Conservation (phyloP, 1,140 invertebrate species). For the Subanguina moxae region DNA sequence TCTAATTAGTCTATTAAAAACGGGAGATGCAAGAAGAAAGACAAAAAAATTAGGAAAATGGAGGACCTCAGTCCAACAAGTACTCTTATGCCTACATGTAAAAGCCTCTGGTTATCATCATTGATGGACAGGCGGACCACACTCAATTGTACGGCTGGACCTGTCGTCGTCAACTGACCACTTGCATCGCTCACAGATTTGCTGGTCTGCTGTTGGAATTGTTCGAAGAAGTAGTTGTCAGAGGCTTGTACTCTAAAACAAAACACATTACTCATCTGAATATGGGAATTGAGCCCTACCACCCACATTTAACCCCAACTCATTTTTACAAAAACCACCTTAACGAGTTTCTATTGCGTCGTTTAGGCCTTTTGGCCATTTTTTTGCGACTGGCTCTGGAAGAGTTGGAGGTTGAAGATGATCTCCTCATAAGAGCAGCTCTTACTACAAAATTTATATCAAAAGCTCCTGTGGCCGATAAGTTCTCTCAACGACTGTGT, state of each 20-base stretch:
- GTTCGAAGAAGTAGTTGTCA: constrained; percentile 16
- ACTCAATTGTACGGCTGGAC: neutral
- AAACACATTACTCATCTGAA: neutral
- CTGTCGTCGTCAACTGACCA: neutral
- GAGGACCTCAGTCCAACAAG: too few relatives aligned
- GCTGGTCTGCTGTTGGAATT: neutral
- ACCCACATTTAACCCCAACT: neutral
- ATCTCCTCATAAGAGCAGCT: neutral
- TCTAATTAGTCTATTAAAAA: too few relatives aligned
- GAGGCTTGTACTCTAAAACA: constrained; percentile 13
- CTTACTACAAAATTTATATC: too few relatives aligned
- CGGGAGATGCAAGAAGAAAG: too few relatives aligned
- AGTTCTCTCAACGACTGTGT: too few relatives aligned
- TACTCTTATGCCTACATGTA: constrained; percentile 4
- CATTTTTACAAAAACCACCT: neutral
- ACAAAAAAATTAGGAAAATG: too few relatives aligned
- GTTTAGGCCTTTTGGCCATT: neutral
- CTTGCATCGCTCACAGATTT: neutral
- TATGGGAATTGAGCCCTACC: neutral
- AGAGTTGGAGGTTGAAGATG: neutral
- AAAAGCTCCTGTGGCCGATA: too few relatives aligned
- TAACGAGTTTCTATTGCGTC: neutral
- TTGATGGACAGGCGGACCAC: neutral
- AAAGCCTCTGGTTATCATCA: neutral
- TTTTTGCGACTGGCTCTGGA: neutral